Conservation (phyloP, 2,797 vertebrate species). For the Sciurus vulgaris region DNA sequence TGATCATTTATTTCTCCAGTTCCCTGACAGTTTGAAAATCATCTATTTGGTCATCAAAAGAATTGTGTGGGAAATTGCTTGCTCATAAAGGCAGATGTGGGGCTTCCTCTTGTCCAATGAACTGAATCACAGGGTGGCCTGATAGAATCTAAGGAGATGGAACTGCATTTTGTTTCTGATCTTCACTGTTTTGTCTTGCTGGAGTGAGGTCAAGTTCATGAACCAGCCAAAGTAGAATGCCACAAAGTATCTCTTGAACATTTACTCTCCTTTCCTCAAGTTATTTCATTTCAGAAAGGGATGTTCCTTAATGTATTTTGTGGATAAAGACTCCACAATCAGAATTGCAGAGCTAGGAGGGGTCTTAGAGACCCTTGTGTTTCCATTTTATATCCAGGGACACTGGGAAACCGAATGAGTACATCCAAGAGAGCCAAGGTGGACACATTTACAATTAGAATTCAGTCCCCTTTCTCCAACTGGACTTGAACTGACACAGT, state of each 20-base stretch:
- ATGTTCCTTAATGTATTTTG: background rate
- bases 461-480: background rate
- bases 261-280: background rate
- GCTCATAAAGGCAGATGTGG: background rate
- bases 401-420: background rate
- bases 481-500: background rate
- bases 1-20: background rate
- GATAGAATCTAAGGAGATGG: background rate
- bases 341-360: background rate
- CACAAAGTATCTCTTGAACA: background rate
- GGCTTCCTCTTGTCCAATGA: background rate
- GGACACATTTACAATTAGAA: background rate
- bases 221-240: background rate
- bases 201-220: fast-evolving
- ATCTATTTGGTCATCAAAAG: background rate
- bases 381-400: background rate
- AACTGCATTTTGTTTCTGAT: background rate
- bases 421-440: background rate
- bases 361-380: background rate
- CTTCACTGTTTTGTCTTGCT: background rate
- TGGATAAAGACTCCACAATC: background rate
- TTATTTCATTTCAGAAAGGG: background rate
- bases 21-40: background rate
- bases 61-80: background rate
- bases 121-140: background rate